Base-by-base conservation (phyloP, 1,140 invertebrate species). In the Monomorium pharaonis region DNA sequence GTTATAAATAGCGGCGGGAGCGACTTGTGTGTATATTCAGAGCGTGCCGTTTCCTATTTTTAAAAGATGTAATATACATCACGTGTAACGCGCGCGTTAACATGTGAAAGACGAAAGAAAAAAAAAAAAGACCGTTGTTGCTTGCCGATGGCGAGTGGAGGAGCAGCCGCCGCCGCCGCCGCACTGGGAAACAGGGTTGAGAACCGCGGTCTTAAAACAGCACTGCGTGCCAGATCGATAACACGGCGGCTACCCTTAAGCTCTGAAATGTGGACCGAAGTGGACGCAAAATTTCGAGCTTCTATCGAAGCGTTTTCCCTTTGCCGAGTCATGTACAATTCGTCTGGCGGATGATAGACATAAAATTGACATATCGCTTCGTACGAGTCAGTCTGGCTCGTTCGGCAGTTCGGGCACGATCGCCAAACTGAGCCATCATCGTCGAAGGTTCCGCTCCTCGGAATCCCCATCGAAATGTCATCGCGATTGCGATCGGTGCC, bases 161-260 rank as follows among this genome's bases (percentile, higher is more conserved):
- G 7, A 37, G n/a, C 30, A 10, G n/a, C 24, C 47, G 24, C 21
- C 16, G 44, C 10, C n/a, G n/a, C 24, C 47, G 24, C 21, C 16
- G 44, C 10, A n/a, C n/a, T n/a, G n/a, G 87, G 74, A 86, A 85
- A 74, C 30, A 70, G 80, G 75, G 90, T 92, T 94, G 93, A 93
- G 93, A 93, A 86, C 89, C 93, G 85, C 93, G 92, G 92, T 88
- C 88, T 93, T 92, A 92, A 91, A 92, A 92, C 91, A 93, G 92
- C 92, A 93, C 92, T 93, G 92, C 90, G 88, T 86, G 76, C 51
- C 92, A 93, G 92, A 94, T 94, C 93, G 92, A 94, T 94, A 94
- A 76, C 67, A 83, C 70, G 70, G 78, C 87, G 76, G 78, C 86
- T 90, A 92, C 86, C 91, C 90, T 92, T 92, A 94, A 93, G 92